phyloP scores from a whole-genome alignment of 1,140 invertebrate species.

The Cephus cinctus region DNA sequence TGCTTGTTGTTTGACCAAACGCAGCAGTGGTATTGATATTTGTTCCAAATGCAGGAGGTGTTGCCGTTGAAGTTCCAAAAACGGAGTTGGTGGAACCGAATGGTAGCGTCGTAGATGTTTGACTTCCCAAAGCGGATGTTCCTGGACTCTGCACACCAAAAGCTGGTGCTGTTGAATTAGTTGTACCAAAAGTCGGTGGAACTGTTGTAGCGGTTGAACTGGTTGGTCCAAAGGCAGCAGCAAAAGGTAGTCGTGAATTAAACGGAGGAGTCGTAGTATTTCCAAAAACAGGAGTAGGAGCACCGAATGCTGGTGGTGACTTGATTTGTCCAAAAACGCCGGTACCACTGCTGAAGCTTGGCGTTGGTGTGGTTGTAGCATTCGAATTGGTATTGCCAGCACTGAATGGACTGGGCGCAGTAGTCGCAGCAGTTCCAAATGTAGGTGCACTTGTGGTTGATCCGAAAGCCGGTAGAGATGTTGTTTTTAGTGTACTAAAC shows the following conservation, averaged over 20 bases:
- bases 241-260: constrained; percentile 6
- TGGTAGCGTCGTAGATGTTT: not conserved
- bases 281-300: constrained; percentile 10
- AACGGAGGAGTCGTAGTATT: constrained; percentile 9
- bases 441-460: not conserved
- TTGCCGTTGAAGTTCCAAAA: constrained; percentile 4
- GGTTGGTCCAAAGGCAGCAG: constrained; percentile 16
- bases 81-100: constrained; percentile 16
- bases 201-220: constrained; percentile 7
- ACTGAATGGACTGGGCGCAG: constrained; percentile 4
- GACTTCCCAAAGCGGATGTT: not conserved
- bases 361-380: not conserved
- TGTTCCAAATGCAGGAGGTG: not conserved
- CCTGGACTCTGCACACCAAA: constrained; percentile 17
- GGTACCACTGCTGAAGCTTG: constrained; percentile 4
- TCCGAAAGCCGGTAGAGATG: constrained; percentile 21
- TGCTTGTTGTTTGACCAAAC: constrained; percentile 1
- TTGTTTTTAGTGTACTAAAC: constrained; percentile 10
- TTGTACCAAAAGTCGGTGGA: constrained; percentile 13
- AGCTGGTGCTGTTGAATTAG: not conserved
- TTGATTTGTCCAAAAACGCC: constrained; percentile 4
- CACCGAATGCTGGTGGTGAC: constrained; percentile 14
- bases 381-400: not conserved
- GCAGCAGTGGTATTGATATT: not conserved
- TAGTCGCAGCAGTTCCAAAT: constrained; percentile 2